Conservation (phyloP, 2,797 vertebrate species). For the Galagoides demidoff region DNA sequence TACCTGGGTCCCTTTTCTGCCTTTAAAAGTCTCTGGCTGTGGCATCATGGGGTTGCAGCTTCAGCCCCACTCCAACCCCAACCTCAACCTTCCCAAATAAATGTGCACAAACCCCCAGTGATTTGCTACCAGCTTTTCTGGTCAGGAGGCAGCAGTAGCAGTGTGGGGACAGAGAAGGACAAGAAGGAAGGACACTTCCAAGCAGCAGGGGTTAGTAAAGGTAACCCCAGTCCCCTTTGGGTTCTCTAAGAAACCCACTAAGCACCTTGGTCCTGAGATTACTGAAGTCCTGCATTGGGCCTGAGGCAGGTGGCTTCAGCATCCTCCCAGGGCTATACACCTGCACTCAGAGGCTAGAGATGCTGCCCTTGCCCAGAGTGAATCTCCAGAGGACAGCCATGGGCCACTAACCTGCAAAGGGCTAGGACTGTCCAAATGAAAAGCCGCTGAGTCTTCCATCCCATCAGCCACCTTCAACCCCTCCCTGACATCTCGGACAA, state of each 20-base stretch:
- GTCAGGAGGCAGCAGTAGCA: neutral
- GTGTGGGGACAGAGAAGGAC: neutral
- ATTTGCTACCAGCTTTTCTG: neutral
- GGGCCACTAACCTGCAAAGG: neutral
- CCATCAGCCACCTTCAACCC: neutral
- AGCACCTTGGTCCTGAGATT: neutral
- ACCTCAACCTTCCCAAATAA: neutral
- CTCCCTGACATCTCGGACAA: neutral
- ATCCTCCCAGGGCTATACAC: neutral
- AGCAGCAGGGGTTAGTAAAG: neutral
- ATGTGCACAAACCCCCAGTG: neutral
- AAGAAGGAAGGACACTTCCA: neutral
- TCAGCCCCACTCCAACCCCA: neutral
- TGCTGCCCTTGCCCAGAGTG: neutral
- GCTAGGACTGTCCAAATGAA: neutral
- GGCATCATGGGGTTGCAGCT: neutral
- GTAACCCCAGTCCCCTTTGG: neutral
- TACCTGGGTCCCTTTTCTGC: constrained; percentile 14
- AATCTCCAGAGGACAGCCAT: neutral
- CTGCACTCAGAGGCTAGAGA: neutral
- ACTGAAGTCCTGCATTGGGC: neutral
- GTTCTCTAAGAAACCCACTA: neutral
- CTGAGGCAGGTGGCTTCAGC: neutral
- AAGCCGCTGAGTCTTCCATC: neutral
- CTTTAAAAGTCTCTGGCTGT: neutral